phyloP scores from a whole-genome alignment of 2,113 vertebrate genomes.

The Cairina moschata region DNA sequence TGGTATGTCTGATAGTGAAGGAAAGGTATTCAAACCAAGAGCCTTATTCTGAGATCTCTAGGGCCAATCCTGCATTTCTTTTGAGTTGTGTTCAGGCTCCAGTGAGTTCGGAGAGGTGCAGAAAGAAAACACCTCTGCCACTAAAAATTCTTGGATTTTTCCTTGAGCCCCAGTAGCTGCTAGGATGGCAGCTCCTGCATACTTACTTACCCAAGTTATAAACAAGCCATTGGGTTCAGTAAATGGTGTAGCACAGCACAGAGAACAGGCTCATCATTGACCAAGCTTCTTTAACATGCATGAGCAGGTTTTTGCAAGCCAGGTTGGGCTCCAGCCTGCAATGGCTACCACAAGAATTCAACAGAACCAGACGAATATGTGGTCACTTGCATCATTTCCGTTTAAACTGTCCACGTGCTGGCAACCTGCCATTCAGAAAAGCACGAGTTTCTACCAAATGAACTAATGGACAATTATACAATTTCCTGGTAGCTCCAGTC shows the following conservation, averaged over 20 bases:
- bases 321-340: neutral
- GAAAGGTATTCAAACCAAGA: neutral
- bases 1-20: constrained; percentile 16
- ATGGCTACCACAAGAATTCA: neutral
- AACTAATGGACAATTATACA: neutral
- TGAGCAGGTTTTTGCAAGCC: neutral
- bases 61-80: neutral
- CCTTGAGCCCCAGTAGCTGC: neutral
- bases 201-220: neutral
- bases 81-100: neutral
- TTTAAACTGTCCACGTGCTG: neutral
- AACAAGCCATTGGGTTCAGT: neutral
- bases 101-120: neutral
- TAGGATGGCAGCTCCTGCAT: neutral
- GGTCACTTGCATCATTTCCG: neutral
- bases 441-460: neutral
- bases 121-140: neutral
- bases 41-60: neutral
- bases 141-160: neutral
- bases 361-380: neutral
- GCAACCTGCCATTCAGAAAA: neutral
- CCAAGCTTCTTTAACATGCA: neutral
- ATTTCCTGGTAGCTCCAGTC: neutral
- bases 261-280: neutral
- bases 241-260: neutral